These are phyloP conservation scores for Danio tinwini DNA, from an alignment of 2,797 vertebrate genomes.

Conservation along the genomic window DNA sequence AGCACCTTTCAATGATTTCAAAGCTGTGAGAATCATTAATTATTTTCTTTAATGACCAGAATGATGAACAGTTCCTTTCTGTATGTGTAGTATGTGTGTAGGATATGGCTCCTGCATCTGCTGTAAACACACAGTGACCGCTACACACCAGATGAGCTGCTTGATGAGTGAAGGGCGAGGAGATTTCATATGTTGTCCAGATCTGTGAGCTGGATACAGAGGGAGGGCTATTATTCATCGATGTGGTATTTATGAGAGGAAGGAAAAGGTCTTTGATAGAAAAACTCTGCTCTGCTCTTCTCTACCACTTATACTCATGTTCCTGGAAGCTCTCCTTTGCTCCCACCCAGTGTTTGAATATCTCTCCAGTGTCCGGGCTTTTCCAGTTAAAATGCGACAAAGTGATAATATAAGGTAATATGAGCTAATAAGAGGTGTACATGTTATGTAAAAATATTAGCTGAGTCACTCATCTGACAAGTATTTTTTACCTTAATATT, in stretches of 20 bases:
- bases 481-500: not conserved
- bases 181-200: constrained; percentile 75
- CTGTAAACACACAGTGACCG: not conserved
- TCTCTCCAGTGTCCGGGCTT: constrained; percentile 6
- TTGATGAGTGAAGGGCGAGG: constrained; percentile 15
- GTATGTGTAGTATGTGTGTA: constrained; percentile 1
- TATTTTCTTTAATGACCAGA: constrained; percentile 7
- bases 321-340: constrained; percentile 63
- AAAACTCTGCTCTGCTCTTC: constrained; percentile 61
- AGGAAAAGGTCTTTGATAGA: constrained; percentile 74
- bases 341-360: constrained; percentile 6
- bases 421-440: constrained; percentile 7
- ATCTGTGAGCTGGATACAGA: constrained; percentile 65
- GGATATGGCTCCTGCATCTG: not conserved
- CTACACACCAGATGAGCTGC: constrained; percentile 23
- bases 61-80: constrained; percentile 33
- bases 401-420: not conserved
- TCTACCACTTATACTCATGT: constrained; percentile 73
- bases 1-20: not conserved
- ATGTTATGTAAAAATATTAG: not conserved
- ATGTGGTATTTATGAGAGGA: constrained; percentile 76
- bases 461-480: not conserved
- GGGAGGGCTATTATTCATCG: constrained; percentile 67
- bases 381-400: not conserved
- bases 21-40: not conserved